Percentiles rank a stretch among this genome's conserved stretches.
Evolutionary conservation across 2,888 invertebrate genomes (phyloP).

Genomic region (Gibbula magus): DNA sequence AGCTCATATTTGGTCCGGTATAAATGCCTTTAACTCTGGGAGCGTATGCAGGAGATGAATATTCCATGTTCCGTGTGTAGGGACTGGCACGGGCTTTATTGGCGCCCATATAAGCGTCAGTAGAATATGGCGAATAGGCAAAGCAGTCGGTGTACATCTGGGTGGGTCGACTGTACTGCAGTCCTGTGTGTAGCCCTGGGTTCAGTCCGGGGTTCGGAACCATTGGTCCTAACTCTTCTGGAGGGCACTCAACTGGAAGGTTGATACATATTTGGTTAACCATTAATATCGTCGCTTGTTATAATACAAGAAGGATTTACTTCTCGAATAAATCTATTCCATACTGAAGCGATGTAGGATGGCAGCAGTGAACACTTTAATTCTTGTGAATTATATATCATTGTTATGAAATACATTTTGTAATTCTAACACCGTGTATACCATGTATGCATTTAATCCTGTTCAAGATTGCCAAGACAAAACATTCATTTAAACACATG

Average conservation of each 20-base stretch:
- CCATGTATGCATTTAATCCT: too few relatives aligned
- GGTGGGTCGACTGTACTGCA: slow-evolving; percentile 49
- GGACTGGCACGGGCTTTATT: slow-evolving; percentile 65
- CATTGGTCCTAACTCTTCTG: slow-evolving; percentile 42
- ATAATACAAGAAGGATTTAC: too few relatives aligned
- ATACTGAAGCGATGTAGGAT: too few relatives aligned
- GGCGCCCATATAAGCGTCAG: slow-evolving; percentile 65
- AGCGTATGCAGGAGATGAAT: slow-evolving; percentile 61
- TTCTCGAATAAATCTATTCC: not conserved
- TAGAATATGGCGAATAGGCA: slow-evolving; percentile 63
- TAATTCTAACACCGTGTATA: too few relatives aligned
- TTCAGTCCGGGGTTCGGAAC: slow-evolving; percentile 40
- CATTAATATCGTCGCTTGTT: too few relatives aligned
- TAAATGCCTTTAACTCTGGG: slow-evolving; percentile 68
- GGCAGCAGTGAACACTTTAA: too few relatives aligned
- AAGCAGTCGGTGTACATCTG: slow-evolving; percentile 54
- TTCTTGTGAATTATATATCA: too few relatives aligned
- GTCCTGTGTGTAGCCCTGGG: slow-evolving; percentile 45
- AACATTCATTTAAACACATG: too few relatives aligned
- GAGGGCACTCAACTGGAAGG: slow-evolving; percentile 28
- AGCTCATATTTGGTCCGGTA: slow-evolving; percentile 56
- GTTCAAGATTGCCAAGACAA: too few relatives aligned
- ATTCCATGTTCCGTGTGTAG: slow-evolving; percentile 67
- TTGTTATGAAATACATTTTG: too few relatives aligned
- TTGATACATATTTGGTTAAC: too few relatives aligned